Evolutionary conservation across 2,888 invertebrate species (phyloP).

Genomic region (Drosophila subsilvestris): DNA sequence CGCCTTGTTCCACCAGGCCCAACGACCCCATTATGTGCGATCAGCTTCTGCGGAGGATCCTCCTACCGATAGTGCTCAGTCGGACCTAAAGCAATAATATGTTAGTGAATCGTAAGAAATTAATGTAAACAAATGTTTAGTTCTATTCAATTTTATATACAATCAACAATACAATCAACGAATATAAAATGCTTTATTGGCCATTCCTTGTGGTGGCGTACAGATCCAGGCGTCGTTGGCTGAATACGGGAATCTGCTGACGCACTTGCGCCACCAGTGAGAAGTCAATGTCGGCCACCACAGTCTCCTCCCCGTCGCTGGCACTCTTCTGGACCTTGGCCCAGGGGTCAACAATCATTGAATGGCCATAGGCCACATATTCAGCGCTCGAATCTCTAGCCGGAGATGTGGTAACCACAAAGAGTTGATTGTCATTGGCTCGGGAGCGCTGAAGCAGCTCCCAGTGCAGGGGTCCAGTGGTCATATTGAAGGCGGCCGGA

Average conservation of each 20-base stretch:
- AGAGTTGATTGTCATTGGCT: slow-evolving; percentile 95
- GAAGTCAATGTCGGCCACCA: slow-evolving; percentile 91
- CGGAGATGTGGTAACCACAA: slow-evolving; percentile 93
- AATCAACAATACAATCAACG: slow-evolving; percentile 11
- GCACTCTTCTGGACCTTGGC: slow-evolving; percentile 88
- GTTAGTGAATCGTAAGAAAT: slow-evolving; percentile 5
- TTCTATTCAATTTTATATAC: slow-evolving; percentile 36
- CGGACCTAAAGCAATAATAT: slow-evolving; percentile 31
- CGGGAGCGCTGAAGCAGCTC: slow-evolving; percentile 91
- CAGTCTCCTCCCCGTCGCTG: slow-evolving; percentile 80
- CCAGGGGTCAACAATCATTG: slow-evolving; percentile 92
- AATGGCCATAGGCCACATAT: slow-evolving; percentile 97
- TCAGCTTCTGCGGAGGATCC: slow-evolving; percentile 11
- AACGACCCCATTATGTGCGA: slow-evolving; percentile 66
- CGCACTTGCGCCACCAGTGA: slow-evolving; percentile 90
- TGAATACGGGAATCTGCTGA: slow-evolving; percentile 91
- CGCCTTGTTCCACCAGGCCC: slow-evolving; percentile 82
- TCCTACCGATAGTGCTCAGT: slow-evolving; percentile 16
- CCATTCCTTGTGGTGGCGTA: slow-evolving; percentile 84
- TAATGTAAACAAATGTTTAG: slow-evolving; percentile 22
- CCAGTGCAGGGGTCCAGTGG: slow-evolving; percentile 98
- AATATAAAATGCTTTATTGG: slow-evolving; percentile 19
- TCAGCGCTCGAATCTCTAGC: slow-evolving; percentile 91
- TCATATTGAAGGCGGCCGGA: slow-evolving; percentile 98
- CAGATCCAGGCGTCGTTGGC: slow-evolving; percentile 90